Evolutionary conservation across 2,797 vertebrate species (phyloP).

Genomic region (Tympanoctomys barrerae): DNA sequence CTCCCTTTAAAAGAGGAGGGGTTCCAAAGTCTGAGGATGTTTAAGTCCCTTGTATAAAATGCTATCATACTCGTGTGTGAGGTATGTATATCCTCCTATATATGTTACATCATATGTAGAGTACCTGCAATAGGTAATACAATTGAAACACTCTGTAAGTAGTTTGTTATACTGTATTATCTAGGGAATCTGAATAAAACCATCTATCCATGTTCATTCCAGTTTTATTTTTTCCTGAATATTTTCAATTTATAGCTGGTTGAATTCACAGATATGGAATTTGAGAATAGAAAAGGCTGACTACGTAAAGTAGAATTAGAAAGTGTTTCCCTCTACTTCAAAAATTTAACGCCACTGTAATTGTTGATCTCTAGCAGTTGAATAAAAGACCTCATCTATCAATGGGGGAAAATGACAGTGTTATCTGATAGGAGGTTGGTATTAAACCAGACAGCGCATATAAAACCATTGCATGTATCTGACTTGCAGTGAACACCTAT

Average conservation of each 20-base stretch:
- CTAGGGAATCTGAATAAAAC: background rate
- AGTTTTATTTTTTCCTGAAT: background rate
- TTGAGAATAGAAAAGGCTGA: background rate
- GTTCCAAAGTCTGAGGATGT: background rate
- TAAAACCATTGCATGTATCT: background rate
- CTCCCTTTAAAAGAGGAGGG: background rate
- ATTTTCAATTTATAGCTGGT: background rate
- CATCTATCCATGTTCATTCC: background rate
- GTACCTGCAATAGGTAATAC: background rate
- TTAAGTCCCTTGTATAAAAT: background rate
- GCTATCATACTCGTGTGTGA: too few relatives aligned
- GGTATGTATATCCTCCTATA: background rate
- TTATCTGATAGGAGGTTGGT: background rate
- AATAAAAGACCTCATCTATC: background rate
- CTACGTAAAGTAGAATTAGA: background rate
- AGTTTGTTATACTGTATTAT: background rate
- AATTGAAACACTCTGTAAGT: background rate
- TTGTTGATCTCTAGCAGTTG: background rate
- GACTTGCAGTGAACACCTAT: background rate
- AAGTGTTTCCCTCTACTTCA: background rate
- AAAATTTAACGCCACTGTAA: background rate
- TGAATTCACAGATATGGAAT: background rate
- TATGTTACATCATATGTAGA: background rate
- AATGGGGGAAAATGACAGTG: background rate
- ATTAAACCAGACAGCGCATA: background rate